Evolutionary conservation across 1,140 invertebrate genomes (phyloP), one percentile per base, ranked within the genome.

Genomic region (Latrodectus geometricus): DNA sequence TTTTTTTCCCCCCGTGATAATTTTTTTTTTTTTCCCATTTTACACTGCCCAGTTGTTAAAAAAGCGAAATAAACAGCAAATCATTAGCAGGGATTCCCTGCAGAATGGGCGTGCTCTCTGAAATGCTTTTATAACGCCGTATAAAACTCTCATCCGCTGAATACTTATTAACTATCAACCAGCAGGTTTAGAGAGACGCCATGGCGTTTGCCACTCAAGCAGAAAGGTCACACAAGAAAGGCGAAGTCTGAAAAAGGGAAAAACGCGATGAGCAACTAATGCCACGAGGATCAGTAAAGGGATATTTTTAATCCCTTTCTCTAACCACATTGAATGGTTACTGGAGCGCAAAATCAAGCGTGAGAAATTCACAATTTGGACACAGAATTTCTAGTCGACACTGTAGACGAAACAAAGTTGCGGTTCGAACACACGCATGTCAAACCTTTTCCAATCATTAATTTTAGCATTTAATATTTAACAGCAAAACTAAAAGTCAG

Each of bases 141-240:
- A 77, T 56, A 77, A 65, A 77, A 11, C 52, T 77, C 75, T 48
- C 75, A 35, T 35, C 75, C 52, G 14, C 50, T 23, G 75, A 77
- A 77, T 77, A 77, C 54, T 77, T 49, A 61, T 61, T 61, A 61
- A 77, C 52, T 61, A 23, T n/a, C 75, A 61, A 35, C 54, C 17
- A 61, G 54, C 54, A 61, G 54, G 54, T 61, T 61, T 17, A n/a
- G 9, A n/a, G 50, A 15, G 23, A 14, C 17, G n/a, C 75, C 20
- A 7, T 21, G n/a, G 9, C n/a, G 35, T 35, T 17, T 23, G 11
- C 17, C 54, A 48, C 14, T 20, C 35, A 72, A 17, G 9, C 78
- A 70, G 78, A 80, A 70, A 82, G 80, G 80, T 82, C 69, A 82
- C 61, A 73, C 61, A 21, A 82, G 35, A n/a, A 82, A 73, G 80